Base-by-base conservation (phyloP, 2,888 invertebrate species). In the Synanthedon tipuliformis region DNA sequence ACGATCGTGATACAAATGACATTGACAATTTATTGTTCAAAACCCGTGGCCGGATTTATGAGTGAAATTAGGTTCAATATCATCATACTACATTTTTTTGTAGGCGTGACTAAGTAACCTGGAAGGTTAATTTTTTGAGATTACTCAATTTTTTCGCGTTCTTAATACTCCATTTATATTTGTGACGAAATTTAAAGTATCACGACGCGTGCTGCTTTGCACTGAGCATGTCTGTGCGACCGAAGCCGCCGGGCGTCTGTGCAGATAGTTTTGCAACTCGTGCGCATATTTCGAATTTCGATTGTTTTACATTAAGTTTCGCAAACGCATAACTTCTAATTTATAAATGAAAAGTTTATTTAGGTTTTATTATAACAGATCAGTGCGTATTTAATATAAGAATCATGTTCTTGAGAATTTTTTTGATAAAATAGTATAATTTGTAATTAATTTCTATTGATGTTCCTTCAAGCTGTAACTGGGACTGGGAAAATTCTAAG, bases 51-150 rank as follows among this genome's bases (percentile, higher is more conserved):
- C 78, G 82, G 78, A 82, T 83, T 77, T 68, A 34, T 34, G 59
- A 66, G 61, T 65, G 67, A 75, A 76, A 76, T 78, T 78, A 69
- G 71, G 78, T 78, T 78, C 79, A 82, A 82, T 78, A 75, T 65
- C 78, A 73, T 59, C 48, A 53, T 53, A 53, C 56, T 49, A 4
- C 50, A 53, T 50, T 52, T 55, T 59, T 59, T 8, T 18, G 57
- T 57, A 53, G 58, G 62, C 61, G 61, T 61, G 53, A 56, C 60
- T 53, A 57, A n/a, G n/a, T n/a, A n/a, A 62, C 7, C 4, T 48
- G 3, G 51, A 54, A 55, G 54, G 55, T 41, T 55, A 51, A 15
- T 51, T 51, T 40, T 51, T 51, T 41, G 41, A 51, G 23, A 51
- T 51, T 41, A 16, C 58, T 57, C 57, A 41, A 50, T 41, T 56